Evolutionary conservation across 1,140 invertebrate species (phyloP).

Genomic region (Drosophila parvula): DNA sequence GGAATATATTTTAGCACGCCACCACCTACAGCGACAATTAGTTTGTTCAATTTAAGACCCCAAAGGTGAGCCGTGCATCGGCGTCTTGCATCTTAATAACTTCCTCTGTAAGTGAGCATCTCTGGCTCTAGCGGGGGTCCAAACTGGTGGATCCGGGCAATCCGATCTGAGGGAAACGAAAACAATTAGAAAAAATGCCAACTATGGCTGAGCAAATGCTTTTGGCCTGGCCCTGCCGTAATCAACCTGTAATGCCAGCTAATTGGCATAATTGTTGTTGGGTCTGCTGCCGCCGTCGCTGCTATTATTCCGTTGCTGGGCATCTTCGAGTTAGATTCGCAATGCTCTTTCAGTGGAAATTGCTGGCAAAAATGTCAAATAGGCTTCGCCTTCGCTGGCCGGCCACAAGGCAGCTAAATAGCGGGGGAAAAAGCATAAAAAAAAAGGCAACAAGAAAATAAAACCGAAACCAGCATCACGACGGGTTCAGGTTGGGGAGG

Average conservation of each 20-base stretch:
- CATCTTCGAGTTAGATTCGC: constrained; percentile 58
- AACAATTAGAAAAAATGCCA: constrained; percentile 70
- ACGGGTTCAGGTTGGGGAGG: constrained; percentile 67
- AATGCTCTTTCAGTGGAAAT: constrained; percentile 77
- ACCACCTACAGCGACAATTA: constrained; percentile 57
- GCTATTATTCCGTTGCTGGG: constrained; percentile 48
- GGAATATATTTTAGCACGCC: constrained; percentile 56
- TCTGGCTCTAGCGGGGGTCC: constrained; percentile 9
- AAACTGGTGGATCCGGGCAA: neutral
- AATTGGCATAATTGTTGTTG: constrained; percentile 77
- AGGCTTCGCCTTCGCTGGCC: constrained; percentile 60
- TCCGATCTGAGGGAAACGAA: constrained; percentile 23
- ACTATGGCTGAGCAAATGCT: constrained; percentile 48
- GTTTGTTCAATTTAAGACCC: constrained; percentile 44
- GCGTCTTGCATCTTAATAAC: constrained; percentile 66
- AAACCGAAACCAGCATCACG: constrained; percentile 73
- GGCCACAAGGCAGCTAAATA: constrained; percentile 54
- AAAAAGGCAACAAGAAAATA: constrained; percentile 59
- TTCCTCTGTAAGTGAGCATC: constrained; percentile 53
- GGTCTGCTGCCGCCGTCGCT: constrained; percentile 23
- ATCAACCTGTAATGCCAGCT: constrained; percentile 80
- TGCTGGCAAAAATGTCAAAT: constrained; percentile 78
- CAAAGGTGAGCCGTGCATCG: constrained; percentile 50
- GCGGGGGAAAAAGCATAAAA: constrained; percentile 46
- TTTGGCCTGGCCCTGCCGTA: constrained; percentile 50